Conservation (phyloP, 2,888 invertebrate species). For the Phortica magna region DNA sequence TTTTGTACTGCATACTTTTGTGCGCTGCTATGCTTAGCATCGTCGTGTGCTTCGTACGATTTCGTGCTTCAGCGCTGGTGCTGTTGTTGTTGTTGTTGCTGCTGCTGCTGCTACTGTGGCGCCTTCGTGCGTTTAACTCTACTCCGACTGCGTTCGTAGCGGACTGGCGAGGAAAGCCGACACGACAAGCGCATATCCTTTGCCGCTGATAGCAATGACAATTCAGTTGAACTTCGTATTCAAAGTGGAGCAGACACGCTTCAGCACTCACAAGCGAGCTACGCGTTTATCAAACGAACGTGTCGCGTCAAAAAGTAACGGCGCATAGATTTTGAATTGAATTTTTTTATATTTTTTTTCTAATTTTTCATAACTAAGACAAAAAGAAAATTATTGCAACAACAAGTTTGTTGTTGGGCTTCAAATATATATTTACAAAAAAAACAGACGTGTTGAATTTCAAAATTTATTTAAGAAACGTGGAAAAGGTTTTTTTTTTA, state of each 20-base stretch:
- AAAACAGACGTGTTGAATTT: no score
- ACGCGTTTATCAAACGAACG: neutral
- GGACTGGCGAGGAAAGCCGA: neutral
- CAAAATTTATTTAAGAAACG: no score
- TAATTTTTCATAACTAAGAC: neutral
- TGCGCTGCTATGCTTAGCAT: neutral
- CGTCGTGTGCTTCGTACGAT: neutral
- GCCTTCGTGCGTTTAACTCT: constrained; percentile 43
- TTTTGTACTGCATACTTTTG: neutral
- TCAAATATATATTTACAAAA: no score
- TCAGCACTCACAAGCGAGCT: constrained; percentile 28
- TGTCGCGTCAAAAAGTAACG: neutral
- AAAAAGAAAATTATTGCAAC: neutral
- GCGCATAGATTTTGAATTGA: neutral
- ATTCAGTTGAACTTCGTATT: constrained; percentile 75
- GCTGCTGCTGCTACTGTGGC: constrained; percentile 50
- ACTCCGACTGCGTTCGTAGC: neutral
- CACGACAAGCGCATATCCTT: constrained; percentile 61
- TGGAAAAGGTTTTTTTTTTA: no score
- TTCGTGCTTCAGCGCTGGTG: constrained; percentile 15
- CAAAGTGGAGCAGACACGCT: constrained; percentile 70
- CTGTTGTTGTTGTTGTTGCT: constrained; percentile 16
- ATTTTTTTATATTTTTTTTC: constrained; percentile 1
- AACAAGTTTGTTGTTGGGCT: no score
- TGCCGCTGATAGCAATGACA: constrained; percentile 67